phyloP scores from a whole-genome alignment of 2,113 vertebrate species.

The Pica pica region DNA sequence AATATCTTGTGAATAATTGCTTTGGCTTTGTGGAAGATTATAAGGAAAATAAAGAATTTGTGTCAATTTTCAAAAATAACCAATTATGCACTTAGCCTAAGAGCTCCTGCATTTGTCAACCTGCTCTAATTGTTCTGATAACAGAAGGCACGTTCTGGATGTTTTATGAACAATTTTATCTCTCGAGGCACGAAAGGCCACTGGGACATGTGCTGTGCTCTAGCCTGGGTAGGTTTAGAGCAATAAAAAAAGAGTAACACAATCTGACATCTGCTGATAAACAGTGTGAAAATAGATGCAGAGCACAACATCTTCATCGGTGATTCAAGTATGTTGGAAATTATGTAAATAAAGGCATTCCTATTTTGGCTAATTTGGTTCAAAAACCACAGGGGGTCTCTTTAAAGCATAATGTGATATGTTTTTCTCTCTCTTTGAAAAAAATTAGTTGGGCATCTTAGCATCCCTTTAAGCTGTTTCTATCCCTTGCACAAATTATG shows the following conservation, averaged over 20 bases:
- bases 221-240: neutral
- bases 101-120: neutral
- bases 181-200: neutral
- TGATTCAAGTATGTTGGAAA: neutral
- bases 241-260: neutral
- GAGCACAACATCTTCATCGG: neutral
- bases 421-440: neutral
- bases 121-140: neutral
- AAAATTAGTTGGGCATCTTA: neutral
- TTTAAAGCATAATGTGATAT: neutral
- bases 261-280: conserved; percentile 12
- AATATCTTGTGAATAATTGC: neutral
- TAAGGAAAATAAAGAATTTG: neutral
- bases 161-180: neutral
- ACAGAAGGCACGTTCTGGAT: neutral
- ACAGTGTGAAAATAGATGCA: neutral
- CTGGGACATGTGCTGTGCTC: neutral
- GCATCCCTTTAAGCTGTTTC: neutral
- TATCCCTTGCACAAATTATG: neutral
- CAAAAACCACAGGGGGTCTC: neutral
- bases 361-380: neutral
- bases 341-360: neutral
- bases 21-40: neutral
- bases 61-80: neutral
- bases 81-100: neutral